These are phyloP conservation scores for Ctenopoma kingsleyae DNA, from an alignment of 2,797 vertebrate species.

Conservation along the genomic window DNA sequence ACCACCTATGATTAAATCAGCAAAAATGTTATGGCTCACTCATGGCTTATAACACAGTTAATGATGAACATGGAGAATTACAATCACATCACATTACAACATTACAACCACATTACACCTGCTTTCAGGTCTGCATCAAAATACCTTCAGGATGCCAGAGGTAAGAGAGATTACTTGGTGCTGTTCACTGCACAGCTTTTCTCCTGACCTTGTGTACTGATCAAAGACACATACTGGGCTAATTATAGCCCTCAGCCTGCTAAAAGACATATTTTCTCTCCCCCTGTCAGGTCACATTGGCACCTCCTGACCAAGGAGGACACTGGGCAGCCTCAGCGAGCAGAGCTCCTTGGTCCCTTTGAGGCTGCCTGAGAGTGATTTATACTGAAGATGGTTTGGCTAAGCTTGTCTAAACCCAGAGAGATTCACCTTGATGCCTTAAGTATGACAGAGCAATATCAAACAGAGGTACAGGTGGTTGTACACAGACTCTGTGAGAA, in stretches of 20 bases:
- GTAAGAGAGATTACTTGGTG: slow-evolving; percentile 6
- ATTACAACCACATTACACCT: neutral
- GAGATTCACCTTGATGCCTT: slow-evolving; percentile 39
- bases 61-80: no score
- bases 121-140: neutral
- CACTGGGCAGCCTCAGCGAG: slow-evolving; percentile 16
- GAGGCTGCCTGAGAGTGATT: slow-evolving; percentile 47
- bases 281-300: slow-evolving; percentile 58
- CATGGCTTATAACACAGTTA: no score
- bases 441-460: slow-evolving; percentile 34
- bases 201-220: slow-evolving; percentile 60
- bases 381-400: slow-evolving; percentile 38
- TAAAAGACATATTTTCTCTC: slow-evolving; percentile 56
- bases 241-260: slow-evolving; percentile 66
- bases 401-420: slow-evolving; percentile 30
- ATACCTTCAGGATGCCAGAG: slow-evolving; percentile 7
- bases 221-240: slow-evolving; percentile 65
- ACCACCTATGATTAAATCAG: neutral
- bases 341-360: slow-evolving; percentile 26
- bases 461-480: slow-evolving; percentile 42
- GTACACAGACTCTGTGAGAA: slow-evolving; percentile 8
- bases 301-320: slow-evolving; percentile 41
- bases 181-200: slow-evolving; percentile 39
- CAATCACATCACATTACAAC: neutral
- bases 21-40: no score